phyloP scores from a whole-genome alignment of 2,888 invertebrate genomes.

The Sinhomidia bicolor region DNA sequence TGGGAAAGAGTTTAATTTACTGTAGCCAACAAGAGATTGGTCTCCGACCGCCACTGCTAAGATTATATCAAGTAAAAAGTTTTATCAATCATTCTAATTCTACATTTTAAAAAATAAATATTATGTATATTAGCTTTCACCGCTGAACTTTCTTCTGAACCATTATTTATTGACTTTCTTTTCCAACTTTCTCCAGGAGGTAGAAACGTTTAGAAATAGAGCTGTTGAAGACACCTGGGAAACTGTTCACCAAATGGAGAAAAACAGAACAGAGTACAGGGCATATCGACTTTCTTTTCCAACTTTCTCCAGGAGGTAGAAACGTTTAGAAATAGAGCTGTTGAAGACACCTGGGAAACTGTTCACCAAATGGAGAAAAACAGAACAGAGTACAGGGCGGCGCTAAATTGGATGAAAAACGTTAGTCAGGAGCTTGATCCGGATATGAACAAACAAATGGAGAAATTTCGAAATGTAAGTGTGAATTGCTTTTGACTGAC shows the following conservation, averaged over 20 bases:
- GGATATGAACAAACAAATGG: constrained; percentile 96
- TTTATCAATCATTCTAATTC: too few species aligned
- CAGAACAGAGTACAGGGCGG: constrained; percentile 97
- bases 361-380: constrained; percentile 97
- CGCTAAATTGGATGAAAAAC: constrained; percentile 99
- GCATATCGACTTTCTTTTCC: too few species aligned
- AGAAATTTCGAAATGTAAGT: constrained; percentile 94
- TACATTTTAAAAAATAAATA: too few species aligned
- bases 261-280: constrained; percentile 96
- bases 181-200: too few species aligned
- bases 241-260: constrained; percentile 97
- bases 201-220: constrained; percentile 97
- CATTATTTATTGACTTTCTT: too few species aligned
- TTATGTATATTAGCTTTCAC: too few species aligned
- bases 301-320: too few species aligned
- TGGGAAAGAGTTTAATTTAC: constrained; percentile 94
- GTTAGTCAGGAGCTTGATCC: constrained; percentile 97
- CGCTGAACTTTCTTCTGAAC: too few species aligned
- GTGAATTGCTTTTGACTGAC: neutral
- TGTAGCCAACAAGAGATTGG: constrained; percentile 96
- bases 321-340: constrained; percentile 96
- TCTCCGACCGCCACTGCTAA: constrained; percentile 91
- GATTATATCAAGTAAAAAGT: constrained; percentile 92
- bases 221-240: constrained; percentile 96
- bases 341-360: constrained; percentile 95